Conservation (phyloP, 2,888 invertebrate species). For the Zhengitettix transpicula region DNA sequence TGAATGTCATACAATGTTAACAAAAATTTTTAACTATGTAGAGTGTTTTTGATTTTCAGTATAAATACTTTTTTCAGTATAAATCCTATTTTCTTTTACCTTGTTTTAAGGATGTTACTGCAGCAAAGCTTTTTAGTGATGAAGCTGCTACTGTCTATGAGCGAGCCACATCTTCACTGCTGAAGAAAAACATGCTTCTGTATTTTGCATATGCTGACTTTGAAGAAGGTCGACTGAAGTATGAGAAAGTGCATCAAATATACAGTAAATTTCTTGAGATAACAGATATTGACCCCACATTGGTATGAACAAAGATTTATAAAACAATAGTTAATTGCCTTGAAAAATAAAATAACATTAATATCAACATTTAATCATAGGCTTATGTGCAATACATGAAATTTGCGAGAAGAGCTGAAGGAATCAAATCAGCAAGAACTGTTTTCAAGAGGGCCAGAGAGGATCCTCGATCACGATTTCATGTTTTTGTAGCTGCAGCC, state of each 20-base stretch:
- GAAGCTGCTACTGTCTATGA: constrained; percentile 93
- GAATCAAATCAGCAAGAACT: constrained; percentile 87
- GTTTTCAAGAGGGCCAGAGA: constrained; percentile 93
- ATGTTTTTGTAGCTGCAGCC: constrained; percentile 92
- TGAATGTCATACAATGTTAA: no score
- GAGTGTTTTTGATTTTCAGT: no score
- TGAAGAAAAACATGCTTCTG: constrained; percentile 80
- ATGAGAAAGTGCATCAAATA: constrained; percentile 90
- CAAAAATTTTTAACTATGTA: no score
- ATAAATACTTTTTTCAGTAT: no score
- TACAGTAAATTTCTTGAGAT: constrained; percentile 84
- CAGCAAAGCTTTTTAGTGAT: constrained; percentile 82
- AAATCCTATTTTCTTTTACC: no score
- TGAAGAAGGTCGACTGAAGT: constrained; percentile 90
- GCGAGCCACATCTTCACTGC: constrained; percentile 72
- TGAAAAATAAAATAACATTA: background rate
- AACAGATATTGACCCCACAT: constrained; percentile 82
- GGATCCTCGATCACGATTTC: constrained; percentile 65
- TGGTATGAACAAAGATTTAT: constrained; percentile 38
- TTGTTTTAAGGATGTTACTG: constrained; percentile 64
- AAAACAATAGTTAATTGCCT: background rate
- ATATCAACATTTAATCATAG: constrained; percentile 23
- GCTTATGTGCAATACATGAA: constrained; percentile 99
- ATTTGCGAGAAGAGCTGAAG: constrained; percentile 91
- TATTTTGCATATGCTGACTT: constrained; percentile 99